Conservation (phyloP, 2,888 invertebrate genomes). For the Corbicula japonica region DNA sequence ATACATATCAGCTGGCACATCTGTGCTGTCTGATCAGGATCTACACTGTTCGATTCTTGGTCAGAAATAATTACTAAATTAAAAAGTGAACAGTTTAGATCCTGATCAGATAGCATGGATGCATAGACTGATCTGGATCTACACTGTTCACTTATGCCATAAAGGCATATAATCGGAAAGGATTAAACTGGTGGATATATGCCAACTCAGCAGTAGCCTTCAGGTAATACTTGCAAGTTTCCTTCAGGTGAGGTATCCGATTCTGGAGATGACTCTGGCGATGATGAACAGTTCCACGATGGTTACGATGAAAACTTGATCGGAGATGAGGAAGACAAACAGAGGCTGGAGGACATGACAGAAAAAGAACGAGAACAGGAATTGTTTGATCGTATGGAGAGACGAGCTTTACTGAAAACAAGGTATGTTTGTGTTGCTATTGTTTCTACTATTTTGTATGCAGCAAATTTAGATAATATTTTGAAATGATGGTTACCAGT, state of each 20-base stretch:
- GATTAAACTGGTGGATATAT: no score
- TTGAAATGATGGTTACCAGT: no score
- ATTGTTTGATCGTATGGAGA: constrained; percentile 98
- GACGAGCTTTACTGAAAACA: constrained; percentile 96
- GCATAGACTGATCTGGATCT: no score
- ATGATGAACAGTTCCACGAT: constrained; percentile 95
- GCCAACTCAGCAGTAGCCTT: no score
- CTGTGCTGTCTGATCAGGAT: no score
- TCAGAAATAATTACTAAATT: no score
- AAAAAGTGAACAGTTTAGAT: no score
- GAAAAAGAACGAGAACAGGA: constrained; percentile 99
- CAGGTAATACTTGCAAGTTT: constrained; percentile 6
- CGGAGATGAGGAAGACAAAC: constrained; percentile 98
- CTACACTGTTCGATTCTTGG: no score
- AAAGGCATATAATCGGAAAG: no score
- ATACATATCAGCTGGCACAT: no score
- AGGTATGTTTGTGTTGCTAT: constrained; percentile 87
- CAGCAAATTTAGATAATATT: not conserved
- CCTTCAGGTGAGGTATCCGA: constrained; percentile 70
- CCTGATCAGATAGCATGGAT: no score
- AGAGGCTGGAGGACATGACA: constrained; percentile 95
- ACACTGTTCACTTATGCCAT: no score
- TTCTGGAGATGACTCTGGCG: constrained; percentile 91
- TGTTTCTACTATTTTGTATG: not conserved
- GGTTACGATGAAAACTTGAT: constrained; percentile 98